phyloP scores from a whole-genome alignment of 2,797 vertebrate species.

The Phrynocephalus guinanensis region DNA sequence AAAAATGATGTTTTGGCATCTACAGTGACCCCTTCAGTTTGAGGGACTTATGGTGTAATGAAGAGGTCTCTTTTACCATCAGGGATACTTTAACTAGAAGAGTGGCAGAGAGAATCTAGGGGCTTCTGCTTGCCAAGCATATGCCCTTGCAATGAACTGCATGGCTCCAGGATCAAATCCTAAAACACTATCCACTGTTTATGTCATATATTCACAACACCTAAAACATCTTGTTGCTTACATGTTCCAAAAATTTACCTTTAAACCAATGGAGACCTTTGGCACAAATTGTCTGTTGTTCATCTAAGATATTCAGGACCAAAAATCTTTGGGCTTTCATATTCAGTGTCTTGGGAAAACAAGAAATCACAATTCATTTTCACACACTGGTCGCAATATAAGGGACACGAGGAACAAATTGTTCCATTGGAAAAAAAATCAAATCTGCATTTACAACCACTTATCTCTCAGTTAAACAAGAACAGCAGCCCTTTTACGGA shows the following conservation, averaged over 20 bases:
- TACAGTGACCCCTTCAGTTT: neutral
- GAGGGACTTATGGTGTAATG: neutral
- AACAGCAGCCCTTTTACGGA: neutral
- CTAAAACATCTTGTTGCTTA: neutral
- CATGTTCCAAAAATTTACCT: neutral
- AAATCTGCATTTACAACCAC: neutral
- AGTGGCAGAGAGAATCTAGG: neutral
- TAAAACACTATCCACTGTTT: neutral
- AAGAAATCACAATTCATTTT: neutral
- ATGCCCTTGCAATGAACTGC: neutral
- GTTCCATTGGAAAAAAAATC: neutral
- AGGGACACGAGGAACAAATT: neutral
- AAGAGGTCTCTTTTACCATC: neutral
- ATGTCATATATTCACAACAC: neutral
- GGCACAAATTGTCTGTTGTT: neutral
- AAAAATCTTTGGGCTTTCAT: neutral
- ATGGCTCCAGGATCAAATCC: neutral
- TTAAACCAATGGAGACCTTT: neutral
- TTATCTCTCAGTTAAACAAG: neutral
- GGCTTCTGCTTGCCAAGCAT: neutral
- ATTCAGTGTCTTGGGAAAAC: neutral
- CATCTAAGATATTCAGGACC: neutral
- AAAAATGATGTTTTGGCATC: neutral
- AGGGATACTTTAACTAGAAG: neutral
- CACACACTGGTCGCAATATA: too few species aligned